phyloP scores from a whole-genome alignment of 2,797 vertebrate species.

The Gymnopithys bicolor region DNA sequence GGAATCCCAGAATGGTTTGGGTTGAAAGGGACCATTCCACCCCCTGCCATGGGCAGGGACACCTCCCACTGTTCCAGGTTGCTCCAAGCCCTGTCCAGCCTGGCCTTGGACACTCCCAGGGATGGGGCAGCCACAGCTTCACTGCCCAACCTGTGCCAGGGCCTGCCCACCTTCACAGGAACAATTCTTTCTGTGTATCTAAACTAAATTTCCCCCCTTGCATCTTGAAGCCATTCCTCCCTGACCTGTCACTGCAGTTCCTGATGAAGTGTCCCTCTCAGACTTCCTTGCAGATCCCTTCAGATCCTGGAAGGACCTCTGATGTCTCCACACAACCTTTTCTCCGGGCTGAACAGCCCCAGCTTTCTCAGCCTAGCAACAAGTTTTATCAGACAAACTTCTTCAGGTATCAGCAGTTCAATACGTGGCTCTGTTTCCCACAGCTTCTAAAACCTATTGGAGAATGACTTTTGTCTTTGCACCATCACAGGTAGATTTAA shows the following conservation, averaged over 20 bases:
- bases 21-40: not conserved
- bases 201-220: not conserved
- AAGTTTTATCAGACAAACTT: not conserved
- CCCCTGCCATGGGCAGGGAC: not conserved
- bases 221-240: not conserved
- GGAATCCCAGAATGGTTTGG: not conserved
- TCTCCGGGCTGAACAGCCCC: not conserved
- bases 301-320: not conserved
- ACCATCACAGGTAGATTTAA: not conserved
- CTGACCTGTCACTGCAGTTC: not conserved
- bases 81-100: fast-evolving
- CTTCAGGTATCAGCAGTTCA: not conserved
- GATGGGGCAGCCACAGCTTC: not conserved
- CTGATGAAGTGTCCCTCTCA: not conserved
- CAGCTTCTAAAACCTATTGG: not conserved
- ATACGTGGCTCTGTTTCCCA: not conserved
- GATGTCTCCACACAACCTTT: not conserved
- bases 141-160: not conserved
- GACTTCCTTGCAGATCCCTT: not conserved
- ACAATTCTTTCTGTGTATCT: not conserved
- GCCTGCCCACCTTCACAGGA: not conserved
- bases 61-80: fast-evolving
- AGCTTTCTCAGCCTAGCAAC: not conserved
- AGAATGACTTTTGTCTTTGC: not conserved
- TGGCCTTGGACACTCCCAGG: not conserved